phyloP scores from a whole-genome alignment of 2,113 vertebrate genomes.

The Echinops telfairi region DNA sequence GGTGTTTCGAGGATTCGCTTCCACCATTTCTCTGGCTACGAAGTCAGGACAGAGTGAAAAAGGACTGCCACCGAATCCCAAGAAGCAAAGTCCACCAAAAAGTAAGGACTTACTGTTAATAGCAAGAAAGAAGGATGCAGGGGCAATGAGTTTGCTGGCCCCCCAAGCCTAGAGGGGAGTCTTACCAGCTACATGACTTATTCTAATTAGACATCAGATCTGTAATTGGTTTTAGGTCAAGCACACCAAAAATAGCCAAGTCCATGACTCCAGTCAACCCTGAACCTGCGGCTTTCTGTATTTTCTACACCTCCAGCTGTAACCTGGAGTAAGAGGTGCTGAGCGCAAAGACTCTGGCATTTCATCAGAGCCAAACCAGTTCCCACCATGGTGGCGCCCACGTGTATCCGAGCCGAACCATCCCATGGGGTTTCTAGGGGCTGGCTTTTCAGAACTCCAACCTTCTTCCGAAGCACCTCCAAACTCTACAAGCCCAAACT shows the following conservation, averaged over 20 bases:
- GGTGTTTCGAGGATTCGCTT: constrained; percentile 74
- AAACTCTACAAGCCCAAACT: too few relatives aligned
- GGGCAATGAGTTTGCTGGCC: not conserved
- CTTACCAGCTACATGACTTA: not conserved
- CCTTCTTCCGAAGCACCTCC: not conserved
- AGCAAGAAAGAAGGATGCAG: not conserved
- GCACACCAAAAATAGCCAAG: too few relatives aligned
- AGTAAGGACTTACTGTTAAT: constrained; percentile 73
- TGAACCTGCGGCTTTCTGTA: not conserved
- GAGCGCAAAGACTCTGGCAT: not conserved
- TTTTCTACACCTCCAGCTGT: not conserved
- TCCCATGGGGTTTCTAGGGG: not conserved
- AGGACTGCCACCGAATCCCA: constrained; percentile 8
- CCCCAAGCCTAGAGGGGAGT: not conserved
- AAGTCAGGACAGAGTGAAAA: constrained; percentile 81
- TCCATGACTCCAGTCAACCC: not conserved
- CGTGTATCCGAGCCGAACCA: not conserved
- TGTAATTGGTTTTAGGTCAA: not conserved
- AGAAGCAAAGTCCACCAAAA: constrained; percentile 77
- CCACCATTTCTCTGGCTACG: constrained; percentile 83
- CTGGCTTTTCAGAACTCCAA: not conserved
- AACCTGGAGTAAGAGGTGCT: accelerated
- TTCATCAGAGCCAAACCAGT: not conserved
- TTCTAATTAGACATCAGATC: not conserved
- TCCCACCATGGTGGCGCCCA: not conserved